These are phyloP conservation scores for Sebastes steindachneri DNA, from an alignment of 2,797 vertebrate genomes.

Conservation along the genomic window DNA sequence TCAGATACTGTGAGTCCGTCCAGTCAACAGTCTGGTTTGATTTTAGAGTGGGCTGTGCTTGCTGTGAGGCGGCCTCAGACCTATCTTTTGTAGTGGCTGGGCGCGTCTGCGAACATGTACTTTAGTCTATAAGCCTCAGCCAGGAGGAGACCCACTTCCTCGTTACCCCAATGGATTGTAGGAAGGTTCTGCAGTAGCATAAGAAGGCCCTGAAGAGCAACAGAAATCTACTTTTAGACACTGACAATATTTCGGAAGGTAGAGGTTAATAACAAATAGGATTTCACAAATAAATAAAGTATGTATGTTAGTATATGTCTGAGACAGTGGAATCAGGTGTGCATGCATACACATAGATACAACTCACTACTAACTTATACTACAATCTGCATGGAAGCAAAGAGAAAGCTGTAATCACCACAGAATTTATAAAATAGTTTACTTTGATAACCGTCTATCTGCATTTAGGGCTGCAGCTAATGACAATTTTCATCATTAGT, in stretches of 20 bases:
- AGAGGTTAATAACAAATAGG: background rate
- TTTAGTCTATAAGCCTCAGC: slow-evolving; percentile 99
- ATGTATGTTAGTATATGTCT: background rate
- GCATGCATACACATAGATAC: background rate
- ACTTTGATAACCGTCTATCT: background rate
- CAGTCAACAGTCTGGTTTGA: slow-evolving; percentile 4
- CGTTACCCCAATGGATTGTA: slow-evolving; percentile 99
- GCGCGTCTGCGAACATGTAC: slow-evolving; percentile 99
- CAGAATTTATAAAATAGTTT: background rate
- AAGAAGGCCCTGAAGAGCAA: slow-evolving; percentile 88
- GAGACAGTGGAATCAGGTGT: background rate
- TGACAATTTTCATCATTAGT: no score
- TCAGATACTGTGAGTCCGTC: background rate
- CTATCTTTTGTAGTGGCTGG: slow-evolving; percentile 98
- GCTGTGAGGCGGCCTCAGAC: background rate
- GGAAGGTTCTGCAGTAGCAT: slow-evolving; percentile 99
- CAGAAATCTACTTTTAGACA: background rate
- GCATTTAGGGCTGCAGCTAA: background rate
- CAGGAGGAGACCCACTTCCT: slow-evolving; percentile 96
- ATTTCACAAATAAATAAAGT: background rate
- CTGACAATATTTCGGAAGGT: background rate
- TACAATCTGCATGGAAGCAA: background rate
- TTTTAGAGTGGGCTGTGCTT: background rate
- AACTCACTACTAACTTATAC: background rate
- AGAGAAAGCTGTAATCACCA: background rate